Base-by-base conservation (phyloP, 2,888 invertebrate genomes). In the Syrista parreyssii region DNA sequence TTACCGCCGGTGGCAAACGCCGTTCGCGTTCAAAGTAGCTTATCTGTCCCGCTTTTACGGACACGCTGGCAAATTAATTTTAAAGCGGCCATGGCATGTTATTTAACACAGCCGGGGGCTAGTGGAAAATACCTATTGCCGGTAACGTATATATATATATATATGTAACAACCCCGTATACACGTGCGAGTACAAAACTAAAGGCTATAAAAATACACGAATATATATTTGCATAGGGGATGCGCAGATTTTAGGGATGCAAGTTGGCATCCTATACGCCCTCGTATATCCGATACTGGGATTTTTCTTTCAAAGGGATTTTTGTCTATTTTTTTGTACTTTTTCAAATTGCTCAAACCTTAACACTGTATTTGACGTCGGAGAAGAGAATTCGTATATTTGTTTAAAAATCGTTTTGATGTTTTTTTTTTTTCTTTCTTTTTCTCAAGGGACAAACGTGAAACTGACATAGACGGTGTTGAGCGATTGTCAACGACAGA, bases 11-110 rank as follows among this genome's bases (percentile, higher is more conserved):
- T 12, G 34, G 74, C 33, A 74, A 40, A n/a, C n/a, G 74, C 33
- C 30, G 74, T n/a, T 74, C 74, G 74, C 74, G 74, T 74, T 74
- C 35, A 74, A 74, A 74, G 74, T 35, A 40, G 74, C 74, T 74
- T 34, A 34, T 74, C 74, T 34, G 36, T 74, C 33, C 74, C 35
- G 74, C 32, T 34, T 74, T 74, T 34, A 34, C 74, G 74, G 71
- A 33, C 71, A 31, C 71, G 71, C 15, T 30, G 71, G 71, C 36
- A 74, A 74, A 74, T 34, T 74, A 74, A 74, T 74, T 74, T 74
- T 34, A 71, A 55, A 55, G 55, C 55, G 23, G 9, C 55, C 55
- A 23, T 9, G 55, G 55, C 55, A 55, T 55, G 55, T 55, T 55
- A 55, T 55, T 55, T 55, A 55, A 55, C 23, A 9, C 55, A 55